Percentiles rank a stretch among this genome's conserved stretches.
Conservation (phyloP, 2,797 vertebrate species). For the Luscinia luscinia region DNA sequence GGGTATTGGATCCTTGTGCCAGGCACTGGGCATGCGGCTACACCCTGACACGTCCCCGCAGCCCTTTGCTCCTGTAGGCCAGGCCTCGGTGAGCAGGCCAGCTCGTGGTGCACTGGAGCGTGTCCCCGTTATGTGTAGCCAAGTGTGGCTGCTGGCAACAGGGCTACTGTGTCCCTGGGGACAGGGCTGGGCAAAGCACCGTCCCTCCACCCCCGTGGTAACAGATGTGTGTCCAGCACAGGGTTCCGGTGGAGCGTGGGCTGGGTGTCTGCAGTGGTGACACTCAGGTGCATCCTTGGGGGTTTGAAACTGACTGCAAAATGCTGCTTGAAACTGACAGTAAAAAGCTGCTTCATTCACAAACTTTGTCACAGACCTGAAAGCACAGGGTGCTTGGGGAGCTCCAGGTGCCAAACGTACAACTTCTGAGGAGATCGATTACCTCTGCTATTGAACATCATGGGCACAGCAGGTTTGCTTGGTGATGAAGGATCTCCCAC, state of each 20-base stretch:
- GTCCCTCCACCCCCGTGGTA: rapidly evolving
- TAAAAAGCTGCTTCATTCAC: neutral
- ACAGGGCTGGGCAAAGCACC: neutral
- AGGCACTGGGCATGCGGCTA: rapidly evolving
- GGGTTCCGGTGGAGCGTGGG: rapidly evolving
- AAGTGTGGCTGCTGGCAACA: rapidly evolving
- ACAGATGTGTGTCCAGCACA: rapidly evolving
- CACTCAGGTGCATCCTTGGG: rapidly evolving
- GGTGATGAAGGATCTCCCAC: neutral
- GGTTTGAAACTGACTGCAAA: neutral
- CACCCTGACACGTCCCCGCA: rapidly evolving
- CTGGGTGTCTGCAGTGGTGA: rapidly evolving
- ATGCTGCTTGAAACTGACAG: neutral
- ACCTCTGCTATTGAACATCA: neutral
- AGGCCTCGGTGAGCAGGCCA: rapidly evolving
- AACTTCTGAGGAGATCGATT: neutral
- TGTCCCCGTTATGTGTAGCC: rapidly evolving
- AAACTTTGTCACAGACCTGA: neutral
- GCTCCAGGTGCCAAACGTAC: neutral
- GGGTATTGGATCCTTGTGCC: neutral
- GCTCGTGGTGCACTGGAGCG: rapidly evolving
- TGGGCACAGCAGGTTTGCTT: neutral
- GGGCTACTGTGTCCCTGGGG: neutral
- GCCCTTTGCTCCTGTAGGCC: rapidly evolving
- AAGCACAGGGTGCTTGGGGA: neutral